Evolutionary conservation across 2,797 vertebrate genomes (phyloP), one percentile per base, ranked within the genome.

Genomic region (Clarias fuscus): DNA sequence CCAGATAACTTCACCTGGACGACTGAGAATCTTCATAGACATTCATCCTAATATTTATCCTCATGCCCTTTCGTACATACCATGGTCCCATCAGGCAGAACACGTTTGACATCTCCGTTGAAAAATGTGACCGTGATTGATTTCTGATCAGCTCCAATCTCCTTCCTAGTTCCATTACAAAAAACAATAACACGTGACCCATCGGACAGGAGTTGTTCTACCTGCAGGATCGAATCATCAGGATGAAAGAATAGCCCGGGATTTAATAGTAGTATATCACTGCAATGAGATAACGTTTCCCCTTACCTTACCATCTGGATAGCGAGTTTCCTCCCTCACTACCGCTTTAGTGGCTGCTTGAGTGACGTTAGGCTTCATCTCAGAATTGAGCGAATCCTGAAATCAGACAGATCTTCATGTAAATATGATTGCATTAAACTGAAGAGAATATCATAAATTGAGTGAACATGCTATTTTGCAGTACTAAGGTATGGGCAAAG

Each of bases 31-130:
- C 48, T 53, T 53, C 48, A 53, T 53, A 53, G 48, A 53, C 48
- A 53, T 53, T 11, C 48, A 53, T 53, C 48, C 48, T 13, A 53
- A 53, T 8, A 24, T 76, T 53, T 58, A 30, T 30, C 33, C 33
- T 37, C 3, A 53, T 10, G 11, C 15, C 33, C 27, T 67, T 27
- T 18, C 14, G 58, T 56, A 93, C 94, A 40, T 85, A 95, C 94
- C 93, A 93, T 91, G 81, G 87, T 95, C 80, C 93, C 93, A 59
- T 95, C 93, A 24, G 93, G 88, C 88, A 93, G 88, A 10, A 92
- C 90, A 83, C 92, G 94, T 90, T 94, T 96, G 88, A 96, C 7
- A 30, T 96, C 95, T 18, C 94, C 94, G 2, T 95, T 96, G 64
- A 91, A 91, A 90, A 95, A 95, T 0, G 83, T 90, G 64, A 95